Percentiles rank a stretch among this genome's conserved stretches.
Conservation (phyloP, 2,113 vertebrate genomes). For the Meleagris gallopavo region DNA sequence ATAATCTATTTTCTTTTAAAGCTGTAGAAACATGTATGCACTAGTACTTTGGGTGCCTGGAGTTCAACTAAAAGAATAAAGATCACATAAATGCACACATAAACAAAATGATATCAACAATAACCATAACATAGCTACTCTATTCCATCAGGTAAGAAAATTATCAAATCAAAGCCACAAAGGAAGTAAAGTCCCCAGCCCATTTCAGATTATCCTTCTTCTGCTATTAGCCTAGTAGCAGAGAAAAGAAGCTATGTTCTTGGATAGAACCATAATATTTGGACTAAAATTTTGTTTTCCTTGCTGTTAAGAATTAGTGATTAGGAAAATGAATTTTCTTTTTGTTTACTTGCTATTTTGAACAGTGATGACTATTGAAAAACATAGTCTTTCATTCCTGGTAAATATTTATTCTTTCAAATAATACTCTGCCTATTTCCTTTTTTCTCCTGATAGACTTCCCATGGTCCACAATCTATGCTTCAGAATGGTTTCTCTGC, state of each 20-base stretch:
- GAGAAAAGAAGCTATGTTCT: background rate
- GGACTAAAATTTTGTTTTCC: background rate
- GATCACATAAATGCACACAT: background rate
- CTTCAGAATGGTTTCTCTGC: background rate
- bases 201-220: background rate
- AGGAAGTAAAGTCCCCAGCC: background rate
- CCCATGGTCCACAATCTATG: background rate
- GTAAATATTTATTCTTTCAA: background rate
- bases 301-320: background rate
- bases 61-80: background rate
- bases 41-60: background rate
- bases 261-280: background rate
- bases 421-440: background rate
- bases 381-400: background rate
- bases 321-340: background rate
- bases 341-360: background rate
- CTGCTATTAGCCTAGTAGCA: background rate
- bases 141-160: background rate
- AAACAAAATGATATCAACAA: fast-evolving
- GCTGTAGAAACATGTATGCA: background rate
- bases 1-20: background rate
- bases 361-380: background rate
- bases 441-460: background rate
- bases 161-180: background rate
- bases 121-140: background rate